Evolutionary conservation across 2,113 vertebrate genomes (phyloP).

Genomic region (Microtus oregoni): DNA sequence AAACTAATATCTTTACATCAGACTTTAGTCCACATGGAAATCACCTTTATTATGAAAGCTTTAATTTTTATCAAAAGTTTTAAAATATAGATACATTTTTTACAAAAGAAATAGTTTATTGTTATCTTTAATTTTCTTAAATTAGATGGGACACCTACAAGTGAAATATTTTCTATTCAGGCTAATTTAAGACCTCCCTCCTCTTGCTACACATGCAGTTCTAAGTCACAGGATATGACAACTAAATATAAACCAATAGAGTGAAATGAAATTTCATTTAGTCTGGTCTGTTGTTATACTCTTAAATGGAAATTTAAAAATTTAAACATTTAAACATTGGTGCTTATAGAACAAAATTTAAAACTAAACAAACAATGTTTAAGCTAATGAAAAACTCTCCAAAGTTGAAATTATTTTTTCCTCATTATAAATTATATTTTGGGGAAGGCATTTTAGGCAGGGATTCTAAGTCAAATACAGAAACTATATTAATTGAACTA

Average conservation of each 20-base stretch:
- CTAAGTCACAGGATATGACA: not conserved
- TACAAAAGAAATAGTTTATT: not conserved
- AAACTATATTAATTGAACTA: too few relatives aligned
- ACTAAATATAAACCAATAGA: not conserved
- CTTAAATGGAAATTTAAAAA: too few relatives aligned
- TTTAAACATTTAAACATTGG: not conserved
- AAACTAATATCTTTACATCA: too few relatives aligned
- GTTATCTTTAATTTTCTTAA: not conserved
- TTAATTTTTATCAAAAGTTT: not conserved
- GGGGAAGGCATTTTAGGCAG: not conserved
- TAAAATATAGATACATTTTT: not conserved
- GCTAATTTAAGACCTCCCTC: not conserved
- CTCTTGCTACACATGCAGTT: fast-evolving
- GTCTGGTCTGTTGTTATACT: not conserved
- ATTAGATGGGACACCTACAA: not conserved
- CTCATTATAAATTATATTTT: not conserved
- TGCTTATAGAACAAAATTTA: not conserved
- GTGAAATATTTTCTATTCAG: not conserved
- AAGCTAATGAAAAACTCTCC: not conserved
- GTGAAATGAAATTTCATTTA: not conserved
- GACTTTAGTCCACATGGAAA: too few relatives aligned
- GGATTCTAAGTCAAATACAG: not conserved
- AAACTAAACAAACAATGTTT: not conserved
- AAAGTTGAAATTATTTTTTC: constrained; percentile 3
- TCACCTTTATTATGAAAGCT: not conserved